A percentile compares a stretch with the other conserved stretches of the same genome.
Conservation (phyloP, 2,113 vertebrate species). For the Malurus cyaneus region DNA sequence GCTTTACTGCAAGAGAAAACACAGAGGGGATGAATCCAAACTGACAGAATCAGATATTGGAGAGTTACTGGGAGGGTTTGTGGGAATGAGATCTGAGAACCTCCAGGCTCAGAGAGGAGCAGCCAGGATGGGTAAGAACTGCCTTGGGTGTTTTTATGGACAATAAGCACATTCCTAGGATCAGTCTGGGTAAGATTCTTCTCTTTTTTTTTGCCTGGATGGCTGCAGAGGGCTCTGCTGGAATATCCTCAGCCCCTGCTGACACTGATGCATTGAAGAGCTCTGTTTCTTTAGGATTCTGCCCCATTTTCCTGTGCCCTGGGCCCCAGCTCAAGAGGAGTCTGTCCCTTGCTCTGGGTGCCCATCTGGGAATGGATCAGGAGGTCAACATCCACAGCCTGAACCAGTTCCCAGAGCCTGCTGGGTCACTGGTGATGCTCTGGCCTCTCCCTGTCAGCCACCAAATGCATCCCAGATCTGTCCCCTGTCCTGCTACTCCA, state of each 20-base stretch:
- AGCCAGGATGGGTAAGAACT: neutral
- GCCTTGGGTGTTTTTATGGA: neutral
- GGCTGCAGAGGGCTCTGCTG: neutral
- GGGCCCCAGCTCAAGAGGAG: neutral
- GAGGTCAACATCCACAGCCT: neutral
- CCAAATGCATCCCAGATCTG: too few species aligned
- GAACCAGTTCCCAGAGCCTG: neutral
- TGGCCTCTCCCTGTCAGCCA: neutral
- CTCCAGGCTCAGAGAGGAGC: neutral
- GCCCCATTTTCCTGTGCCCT: neutral
- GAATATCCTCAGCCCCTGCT: neutral
- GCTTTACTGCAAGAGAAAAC: conserved; percentile 68
- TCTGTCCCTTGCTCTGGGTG: neutral
- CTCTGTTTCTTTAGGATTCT: neutral
- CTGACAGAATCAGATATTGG: neutral
- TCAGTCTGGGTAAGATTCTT: neutral
- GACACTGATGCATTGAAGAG: neutral
- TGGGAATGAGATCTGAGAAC: neutral
- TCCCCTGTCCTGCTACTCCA: too few species aligned
- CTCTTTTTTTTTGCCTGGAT: neutral
- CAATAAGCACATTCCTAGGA: neutral
- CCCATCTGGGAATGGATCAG: neutral
- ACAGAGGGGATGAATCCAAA: neutral
- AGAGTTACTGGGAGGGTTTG: neutral
- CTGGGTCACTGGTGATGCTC: neutral